These are phyloP conservation scores for Hippoglossus stenolepis DNA, from an alignment of 2,113 vertebrate genomes.

Conservation along the genomic window DNA sequence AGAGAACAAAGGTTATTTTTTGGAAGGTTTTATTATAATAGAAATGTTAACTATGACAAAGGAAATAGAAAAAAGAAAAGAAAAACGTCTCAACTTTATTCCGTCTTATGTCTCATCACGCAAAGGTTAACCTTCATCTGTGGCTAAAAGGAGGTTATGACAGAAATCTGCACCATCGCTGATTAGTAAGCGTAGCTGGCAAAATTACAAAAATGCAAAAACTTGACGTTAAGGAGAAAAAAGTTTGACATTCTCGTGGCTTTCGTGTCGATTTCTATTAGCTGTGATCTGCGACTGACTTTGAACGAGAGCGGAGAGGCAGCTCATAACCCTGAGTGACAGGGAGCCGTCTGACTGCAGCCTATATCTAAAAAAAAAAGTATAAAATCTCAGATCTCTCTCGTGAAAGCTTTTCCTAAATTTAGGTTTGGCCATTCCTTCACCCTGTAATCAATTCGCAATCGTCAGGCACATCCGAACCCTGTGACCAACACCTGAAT, in stretches of 20 bases:
- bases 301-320: conserved; percentile 48
- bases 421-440: conserved; percentile 48
- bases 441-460: conserved; percentile 64
- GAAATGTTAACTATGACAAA: conserved; percentile 45
- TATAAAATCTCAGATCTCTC: conserved; percentile 59
- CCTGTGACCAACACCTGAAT: conserved; percentile 59
- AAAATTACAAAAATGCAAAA: conserved; percentile 29
- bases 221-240: conserved; percentile 9
- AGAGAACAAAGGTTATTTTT: conserved; percentile 58
- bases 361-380: conserved; percentile 1
- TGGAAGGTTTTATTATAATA: conserved; percentile 57
- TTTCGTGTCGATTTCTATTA: conserved; percentile 59
- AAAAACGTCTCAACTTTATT: conserved; percentile 21
- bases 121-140: conserved; percentile 60
- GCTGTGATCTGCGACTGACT: conserved; percentile 42
- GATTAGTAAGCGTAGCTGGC: conserved; percentile 21
- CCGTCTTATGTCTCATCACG: conserved; percentile 29
- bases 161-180: conserved; percentile 32
- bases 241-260: conserved; percentile 18
- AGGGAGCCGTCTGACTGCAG: conserved; percentile 29
- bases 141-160: conserved; percentile 45
- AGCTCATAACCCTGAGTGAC: conserved; percentile 63
- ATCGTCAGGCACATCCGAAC: conserved; percentile 35
- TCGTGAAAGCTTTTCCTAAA: conserved; percentile 58
- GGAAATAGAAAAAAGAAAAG: conserved; percentile 3